These are phyloP conservation scores for Zaprionus inermis DNA, from an alignment of 1,140 invertebrate genomes.

Conservation along the genomic window DNA sequence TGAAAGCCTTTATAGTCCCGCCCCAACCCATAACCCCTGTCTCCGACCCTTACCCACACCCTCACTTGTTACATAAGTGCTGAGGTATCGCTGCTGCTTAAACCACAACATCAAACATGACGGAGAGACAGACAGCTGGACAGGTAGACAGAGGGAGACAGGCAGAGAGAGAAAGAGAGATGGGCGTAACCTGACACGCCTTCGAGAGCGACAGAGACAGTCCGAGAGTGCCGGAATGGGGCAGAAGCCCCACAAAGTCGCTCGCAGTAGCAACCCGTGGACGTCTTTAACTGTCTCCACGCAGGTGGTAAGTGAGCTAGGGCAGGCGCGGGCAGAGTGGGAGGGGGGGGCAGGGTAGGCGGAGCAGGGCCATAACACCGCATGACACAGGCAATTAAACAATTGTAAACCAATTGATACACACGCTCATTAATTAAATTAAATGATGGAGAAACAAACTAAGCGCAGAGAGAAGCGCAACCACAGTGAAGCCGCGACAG, in stretches of 20 bases:
- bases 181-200: conserved; percentile 38
- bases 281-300: conserved; percentile 6
- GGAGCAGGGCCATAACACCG: conserved; percentile 46
- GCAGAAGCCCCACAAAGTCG: conserved; percentile 49
- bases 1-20: too few species aligned
- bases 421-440: conserved; percentile 71
- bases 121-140: conserved; percentile 15
- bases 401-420: conserved; percentile 73
- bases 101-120: conserved; percentile 32
- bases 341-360: neutral
- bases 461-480: conserved; percentile 43
- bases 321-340: neutral
- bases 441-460: conserved; percentile 60
- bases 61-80: conserved; percentile 34
- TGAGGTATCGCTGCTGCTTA: conserved; percentile 34
- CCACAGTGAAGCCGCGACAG: conserved; percentile 16
- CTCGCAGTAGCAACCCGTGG: neutral
- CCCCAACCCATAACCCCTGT: conserved; percentile 11
- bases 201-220: neutral
- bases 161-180: neutral
- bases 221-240: neutral
- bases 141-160: neutral
- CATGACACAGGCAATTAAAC: conserved; percentile 70
- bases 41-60: neutral
- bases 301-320: conserved; percentile 31